Percentiles rank a stretch among this genome's conserved stretches.
phyloP scores from a whole-genome alignment of 2,113 vertebrate genomes.

The Amia ocellicauda region DNA sequence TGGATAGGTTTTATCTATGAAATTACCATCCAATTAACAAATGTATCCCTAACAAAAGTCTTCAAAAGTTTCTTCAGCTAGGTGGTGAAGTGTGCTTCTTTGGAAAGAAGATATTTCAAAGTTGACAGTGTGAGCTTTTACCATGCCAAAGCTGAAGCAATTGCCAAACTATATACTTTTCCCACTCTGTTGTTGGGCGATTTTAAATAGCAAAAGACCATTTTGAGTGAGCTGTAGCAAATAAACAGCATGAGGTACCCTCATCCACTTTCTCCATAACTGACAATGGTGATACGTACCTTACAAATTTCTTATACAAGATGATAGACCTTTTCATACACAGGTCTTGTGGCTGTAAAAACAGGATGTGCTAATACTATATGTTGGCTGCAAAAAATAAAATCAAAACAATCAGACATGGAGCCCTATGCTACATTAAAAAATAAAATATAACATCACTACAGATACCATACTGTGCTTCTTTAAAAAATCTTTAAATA shows the following conservation, averaged over 20 bases:
- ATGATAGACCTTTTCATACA: conserved; percentile 8
- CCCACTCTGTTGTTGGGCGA: neutral
- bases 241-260: neutral
- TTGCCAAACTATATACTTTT: neutral
- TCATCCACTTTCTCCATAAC: too few relatives aligned
- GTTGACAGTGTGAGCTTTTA: neutral
- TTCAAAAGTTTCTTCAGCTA: too few relatives aligned
- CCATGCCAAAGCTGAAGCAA: neutral
- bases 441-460: conserved; percentile 20
- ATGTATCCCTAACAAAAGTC: too few relatives aligned
- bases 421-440: conserved; percentile 51
- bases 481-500: conserved; percentile 44
- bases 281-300: conserved; percentile 2
- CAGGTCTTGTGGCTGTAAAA: conserved; percentile 9
- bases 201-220: neutral
- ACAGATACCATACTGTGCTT: conserved; percentile 61
- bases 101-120: conserved; percentile 10
- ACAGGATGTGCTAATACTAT: conserved; percentile 10
- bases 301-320: conserved; percentile 14
- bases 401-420: conserved; percentile 29
- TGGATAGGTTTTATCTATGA: too few relatives aligned
- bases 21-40: too few relatives aligned
- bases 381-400: conserved; percentile 40
- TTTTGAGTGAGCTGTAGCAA: neutral
- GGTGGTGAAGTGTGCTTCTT: too few relatives aligned